These are phyloP conservation scores for Caenorhabditis uteleia DNA, from an alignment of 2,888 invertebrate species.

Conservation along the genomic window DNA sequence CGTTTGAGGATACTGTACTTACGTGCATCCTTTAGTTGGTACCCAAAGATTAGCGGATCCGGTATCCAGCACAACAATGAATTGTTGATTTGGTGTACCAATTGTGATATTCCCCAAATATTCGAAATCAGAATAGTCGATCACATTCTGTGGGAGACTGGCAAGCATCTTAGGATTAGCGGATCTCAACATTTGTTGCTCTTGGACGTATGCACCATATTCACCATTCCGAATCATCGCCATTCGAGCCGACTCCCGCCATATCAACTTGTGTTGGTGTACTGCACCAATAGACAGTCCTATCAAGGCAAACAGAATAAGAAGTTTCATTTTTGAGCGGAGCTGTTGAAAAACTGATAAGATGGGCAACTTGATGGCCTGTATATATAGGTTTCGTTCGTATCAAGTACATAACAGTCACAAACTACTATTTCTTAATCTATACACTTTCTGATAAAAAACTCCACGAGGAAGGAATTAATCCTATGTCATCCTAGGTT, in stretches of 20 bases:
- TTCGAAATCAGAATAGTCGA: slow-evolving; percentile 38
- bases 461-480: too few relatives aligned
- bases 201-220: slow-evolving; percentile 40
- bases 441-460: too few relatives aligned
- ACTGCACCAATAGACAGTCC: slow-evolving; percentile 53
- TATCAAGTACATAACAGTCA: too few relatives aligned
- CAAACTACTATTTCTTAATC: too few relatives aligned
- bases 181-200: slow-evolving; percentile 34
- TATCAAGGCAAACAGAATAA: slow-evolving; percentile 40
- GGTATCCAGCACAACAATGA: slow-evolving; percentile 59
- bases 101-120: slow-evolving; percentile 71
- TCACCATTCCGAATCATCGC: slow-evolving; percentile 46
- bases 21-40: slow-evolving; percentile 47
- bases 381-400: too few relatives aligned
- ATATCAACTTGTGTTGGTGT: slow-evolving; percentile 48
- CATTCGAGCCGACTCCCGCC: slow-evolving; percentile 41
- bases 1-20: slow-evolving; percentile 2
- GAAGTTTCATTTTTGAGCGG: slow-evolving; percentile 17
- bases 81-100: slow-evolving; percentile 51
- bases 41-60: slow-evolving; percentile 61
- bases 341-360: too few relatives aligned
- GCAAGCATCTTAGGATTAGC: slow-evolving; percentile 29
- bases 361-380: too few relatives aligned
- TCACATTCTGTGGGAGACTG: slow-evolving; percentile 40
- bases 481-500: too few relatives aligned